These are phyloP conservation scores for Exocentrus adspersus DNA, from an alignment of 2,888 invertebrate genomes.

Conservation along the genomic window DNA sequence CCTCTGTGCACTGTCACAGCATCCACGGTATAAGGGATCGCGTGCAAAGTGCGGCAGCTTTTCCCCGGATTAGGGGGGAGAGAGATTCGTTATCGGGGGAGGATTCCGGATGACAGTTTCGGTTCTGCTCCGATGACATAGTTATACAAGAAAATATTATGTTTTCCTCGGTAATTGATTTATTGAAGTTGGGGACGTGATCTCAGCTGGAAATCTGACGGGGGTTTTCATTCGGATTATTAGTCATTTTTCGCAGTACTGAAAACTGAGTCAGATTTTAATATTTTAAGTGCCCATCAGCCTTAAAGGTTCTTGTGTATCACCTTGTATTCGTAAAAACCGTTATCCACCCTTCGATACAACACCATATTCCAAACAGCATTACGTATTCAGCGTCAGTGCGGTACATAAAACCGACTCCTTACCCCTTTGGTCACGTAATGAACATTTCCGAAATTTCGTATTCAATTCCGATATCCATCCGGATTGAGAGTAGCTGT, in stretches of 20 bases:
- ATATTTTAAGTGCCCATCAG: no score
- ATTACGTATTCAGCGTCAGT: slow-evolving; percentile 47
- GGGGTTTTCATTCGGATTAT: background rate
- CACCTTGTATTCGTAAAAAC: slow-evolving; percentile 10
- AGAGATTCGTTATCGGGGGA: slow-evolving; percentile 27
- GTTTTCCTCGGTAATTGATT: slow-evolving; percentile 33
- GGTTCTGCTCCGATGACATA: slow-evolving; percentile 35
- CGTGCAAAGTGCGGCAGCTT: slow-evolving; percentile 21
- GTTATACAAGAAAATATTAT: slow-evolving; percentile 35
- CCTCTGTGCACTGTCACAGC: slow-evolving; percentile 32
- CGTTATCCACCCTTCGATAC: slow-evolving; percentile 21
- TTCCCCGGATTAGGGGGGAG: slow-evolving; percentile 21
- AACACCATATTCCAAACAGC: slow-evolving; percentile 38
- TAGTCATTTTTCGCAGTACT: background rate
- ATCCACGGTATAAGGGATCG: slow-evolving; percentile 27
- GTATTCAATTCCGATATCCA: slow-evolving; percentile 57
- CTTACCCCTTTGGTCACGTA: slow-evolving; percentile 59
- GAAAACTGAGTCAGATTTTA: no score
- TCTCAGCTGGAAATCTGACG: background rate
- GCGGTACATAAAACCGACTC: slow-evolving; percentile 49
- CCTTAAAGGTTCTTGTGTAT: no score
- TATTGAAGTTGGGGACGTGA: slow-evolving; percentile 3
- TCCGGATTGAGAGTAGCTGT: slow-evolving; percentile 40
- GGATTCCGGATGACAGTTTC: slow-evolving; percentile 28
- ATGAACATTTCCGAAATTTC: slow-evolving; percentile 60